Percentiles rank a stretch among this genome's conserved stretches.
phyloP scores from a whole-genome alignment of 2,797 vertebrate species.

The Alfaro cultratus region DNA sequence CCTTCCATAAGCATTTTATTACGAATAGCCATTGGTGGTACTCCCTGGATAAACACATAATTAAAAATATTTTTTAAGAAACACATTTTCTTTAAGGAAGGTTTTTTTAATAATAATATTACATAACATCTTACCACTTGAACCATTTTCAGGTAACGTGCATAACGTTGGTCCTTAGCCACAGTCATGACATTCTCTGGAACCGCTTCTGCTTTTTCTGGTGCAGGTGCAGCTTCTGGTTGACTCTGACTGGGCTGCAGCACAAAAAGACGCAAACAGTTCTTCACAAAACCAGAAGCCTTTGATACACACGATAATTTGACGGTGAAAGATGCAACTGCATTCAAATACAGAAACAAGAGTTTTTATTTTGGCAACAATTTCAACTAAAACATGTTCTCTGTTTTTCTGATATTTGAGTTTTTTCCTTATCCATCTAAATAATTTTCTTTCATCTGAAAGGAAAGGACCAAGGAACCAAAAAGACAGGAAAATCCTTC shows the following conservation, averaged over 20 bases:
- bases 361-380: too few species aligned
- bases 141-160: conserved; percentile 97
- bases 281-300: not conserved
- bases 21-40: conserved; percentile 97
- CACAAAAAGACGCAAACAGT: not conserved
- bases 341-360: too few species aligned
- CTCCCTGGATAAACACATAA: conserved; percentile 81
- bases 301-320: not conserved
- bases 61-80: not conserved
- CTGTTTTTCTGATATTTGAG: not conserved
- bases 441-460: not conserved
- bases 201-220: conserved; percentile 75
- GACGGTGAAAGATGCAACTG: too few species aligned
- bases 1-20: conserved; percentile 97
- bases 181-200: conserved; percentile 88
- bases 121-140: conserved; percentile 89
- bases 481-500: not conserved
- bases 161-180: conserved; percentile 93
- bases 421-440: not conserved
- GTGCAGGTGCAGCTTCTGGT: conserved; percentile 72
- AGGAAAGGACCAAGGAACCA: not conserved
- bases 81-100: not conserved
- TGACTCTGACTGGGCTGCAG: conserved; percentile 70
- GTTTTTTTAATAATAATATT: not conserved
- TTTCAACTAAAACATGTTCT: not conserved